These are phyloP conservation scores for Huso huso DNA, from an alignment of 2,797 vertebrate genomes.

Conservation along the genomic window DNA sequence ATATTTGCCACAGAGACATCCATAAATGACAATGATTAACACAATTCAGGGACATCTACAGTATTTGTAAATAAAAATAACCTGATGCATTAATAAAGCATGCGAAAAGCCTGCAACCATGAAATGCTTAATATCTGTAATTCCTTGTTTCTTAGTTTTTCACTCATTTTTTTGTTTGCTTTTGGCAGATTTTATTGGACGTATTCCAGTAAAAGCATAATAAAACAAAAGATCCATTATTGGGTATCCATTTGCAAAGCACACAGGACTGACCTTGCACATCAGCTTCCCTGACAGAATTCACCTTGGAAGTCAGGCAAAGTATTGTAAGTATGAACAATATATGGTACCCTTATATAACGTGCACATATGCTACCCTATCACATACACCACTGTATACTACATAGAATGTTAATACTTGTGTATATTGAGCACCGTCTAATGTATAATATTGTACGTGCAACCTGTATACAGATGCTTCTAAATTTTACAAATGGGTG, in stretches of 20 bases:
- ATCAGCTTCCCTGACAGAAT: not conserved
- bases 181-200: not conserved
- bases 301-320: not conserved
- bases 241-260: too few species aligned
- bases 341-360: too few species aligned
- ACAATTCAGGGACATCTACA: constrained; percentile 28
- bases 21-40: constrained; percentile 40
- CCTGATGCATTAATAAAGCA: constrained; percentile 34
- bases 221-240: not conserved
- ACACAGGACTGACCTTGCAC: too few species aligned
- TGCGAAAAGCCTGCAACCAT: constrained; percentile 16
- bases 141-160: not conserved
- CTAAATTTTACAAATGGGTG: too few species aligned
- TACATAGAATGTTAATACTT: too few species aligned
- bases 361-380: too few species aligned
- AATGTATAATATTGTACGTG: too few species aligned
- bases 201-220: not conserved
- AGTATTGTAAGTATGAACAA: too few species aligned
- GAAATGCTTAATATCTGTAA: constrained; percentile 19
- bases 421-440: too few species aligned
- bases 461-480: too few species aligned
- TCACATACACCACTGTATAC: too few species aligned
- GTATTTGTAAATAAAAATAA: constrained; percentile 26
- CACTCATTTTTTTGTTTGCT: not conserved
- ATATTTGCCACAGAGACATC: too few species aligned